Base-by-base conservation (phyloP, 2,113 vertebrate species). In the Pungitius pungitius region DNA sequence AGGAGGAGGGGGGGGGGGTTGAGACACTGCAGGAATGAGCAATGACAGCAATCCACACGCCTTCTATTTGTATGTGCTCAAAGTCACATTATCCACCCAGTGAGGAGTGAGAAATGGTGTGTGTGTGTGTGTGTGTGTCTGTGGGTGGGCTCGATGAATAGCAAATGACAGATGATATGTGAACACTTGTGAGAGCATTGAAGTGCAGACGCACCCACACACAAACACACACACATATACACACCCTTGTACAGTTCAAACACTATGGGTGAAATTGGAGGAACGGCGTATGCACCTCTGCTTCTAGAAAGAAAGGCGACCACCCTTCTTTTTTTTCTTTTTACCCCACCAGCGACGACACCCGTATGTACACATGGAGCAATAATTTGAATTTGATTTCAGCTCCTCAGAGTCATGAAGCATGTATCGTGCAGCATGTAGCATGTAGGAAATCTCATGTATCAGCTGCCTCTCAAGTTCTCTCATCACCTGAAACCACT, bases 31-130 rank as follows among this genome's bases (percentile, higher is more conserved):
- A 37, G 68, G 70, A 77, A 64, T 75, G 79, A 84, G 87, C 76
- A 54, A 78, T 85, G 81, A 82, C 81, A 85, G 83, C 62, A 73
- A 75, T 82, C 80, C 80, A 66, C 47, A 8, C 20, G 5, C 8
- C 65, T 84, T 54, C 57, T 67, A 57, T 69, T 71, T 83, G 42
- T 47, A 43, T 77, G 61, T 39, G 49, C 72, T 85, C 60, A 77
- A 63, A 88, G 74, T 74, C 59, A 73, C 75, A 78, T 81, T 66
- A 72, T 71, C 56, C 62, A 78, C 73, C 70, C 17, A 66, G 65
- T 55, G 66, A 59, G 78, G 54, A 65, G 57, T 81, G 62, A 81
- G 73, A 84, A 68, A 74, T 73, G 24, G 30, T 35, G 54, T 14
- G 42, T n/a, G 63, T 33, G 65, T 51, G 68, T 58, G 58, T 24